A percentile compares a stretch with the other conserved stretches of the same genome.
phyloP scores from a whole-genome alignment of 2,113 vertebrate species.

The Genyomyrus donnyi region DNA sequence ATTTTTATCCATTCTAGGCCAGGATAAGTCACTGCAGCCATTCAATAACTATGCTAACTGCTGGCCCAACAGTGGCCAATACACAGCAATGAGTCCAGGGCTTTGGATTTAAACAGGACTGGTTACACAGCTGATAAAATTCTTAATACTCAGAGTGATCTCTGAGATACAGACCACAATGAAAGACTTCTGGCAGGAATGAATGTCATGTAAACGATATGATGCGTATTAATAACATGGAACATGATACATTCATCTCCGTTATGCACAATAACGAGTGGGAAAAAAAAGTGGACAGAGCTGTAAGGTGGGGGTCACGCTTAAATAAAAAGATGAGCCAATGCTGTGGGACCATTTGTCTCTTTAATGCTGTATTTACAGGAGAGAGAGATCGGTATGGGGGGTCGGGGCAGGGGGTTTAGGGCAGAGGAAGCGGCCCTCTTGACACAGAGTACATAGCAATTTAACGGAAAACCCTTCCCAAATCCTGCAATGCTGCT shows the following conservation, averaged over 20 bases:
- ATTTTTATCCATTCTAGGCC: neutral
- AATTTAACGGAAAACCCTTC: neutral
- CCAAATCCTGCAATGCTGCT: neutral
- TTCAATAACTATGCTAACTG: neutral
- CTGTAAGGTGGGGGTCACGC: neutral
- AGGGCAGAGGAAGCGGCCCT: neutral
- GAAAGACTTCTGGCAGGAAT: neutral
- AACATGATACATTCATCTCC: neutral
- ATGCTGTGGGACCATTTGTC: neutral
- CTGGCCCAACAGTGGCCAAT: neutral
- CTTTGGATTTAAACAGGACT: neutral
- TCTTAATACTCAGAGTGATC: neutral
- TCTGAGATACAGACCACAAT: neutral
- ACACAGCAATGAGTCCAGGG: neutral
- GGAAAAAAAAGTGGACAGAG: neutral
- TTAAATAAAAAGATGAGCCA: neutral
- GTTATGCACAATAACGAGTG: neutral
- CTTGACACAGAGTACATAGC: neutral
- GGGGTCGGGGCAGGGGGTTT: neutral
- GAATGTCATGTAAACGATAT: neutral
- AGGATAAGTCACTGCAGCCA: neutral
- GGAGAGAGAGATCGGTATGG: neutral
- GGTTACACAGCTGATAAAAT: neutral
- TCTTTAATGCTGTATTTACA: neutral
- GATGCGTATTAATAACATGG: neutral